Evolutionary conservation across 2,113 vertebrate genomes (phyloP).

Genomic region (Oxygymnocypris stewartii): DNA sequence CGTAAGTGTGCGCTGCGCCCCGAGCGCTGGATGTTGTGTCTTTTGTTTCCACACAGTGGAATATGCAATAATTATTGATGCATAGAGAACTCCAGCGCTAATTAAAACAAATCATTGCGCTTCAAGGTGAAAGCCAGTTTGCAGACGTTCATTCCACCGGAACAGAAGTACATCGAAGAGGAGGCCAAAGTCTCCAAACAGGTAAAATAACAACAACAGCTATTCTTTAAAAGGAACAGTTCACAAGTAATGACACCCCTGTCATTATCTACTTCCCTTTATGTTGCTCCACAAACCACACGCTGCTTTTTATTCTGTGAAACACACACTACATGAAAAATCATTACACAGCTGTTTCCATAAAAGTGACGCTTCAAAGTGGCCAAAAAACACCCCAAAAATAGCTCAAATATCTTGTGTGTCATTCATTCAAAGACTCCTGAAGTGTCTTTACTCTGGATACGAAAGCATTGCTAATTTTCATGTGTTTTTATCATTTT

Average conservation of each 20-base stretch:
- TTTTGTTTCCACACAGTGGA: slow-evolving; percentile 6
- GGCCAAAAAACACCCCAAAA: background rate
- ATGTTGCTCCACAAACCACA: background rate
- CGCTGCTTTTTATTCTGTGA: background rate
- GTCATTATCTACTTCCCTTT: background rate
- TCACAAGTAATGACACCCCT: background rate
- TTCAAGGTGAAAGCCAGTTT: slow-evolving; percentile 91
- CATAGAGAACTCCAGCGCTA: slow-evolving; percentile 23
- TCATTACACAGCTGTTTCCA: background rate
- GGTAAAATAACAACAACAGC: slow-evolving; percentile 69
- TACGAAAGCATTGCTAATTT: background rate
- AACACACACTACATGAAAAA: background rate
- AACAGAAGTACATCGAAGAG: slow-evolving; percentile 95
- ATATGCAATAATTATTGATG: slow-evolving; percentile 41
- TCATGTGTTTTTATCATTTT: background rate
- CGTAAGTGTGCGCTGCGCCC: slow-evolving; percentile 83
- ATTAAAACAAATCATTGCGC: slow-evolving; percentile 33
- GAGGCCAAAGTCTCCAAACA: slow-evolving; percentile 95
- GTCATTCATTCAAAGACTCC: no score
- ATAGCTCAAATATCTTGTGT: no score
- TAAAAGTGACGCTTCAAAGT: background rate
- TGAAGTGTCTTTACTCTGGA: background rate
- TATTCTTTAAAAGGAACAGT: background rate
- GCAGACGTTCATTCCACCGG: slow-evolving; percentile 85
- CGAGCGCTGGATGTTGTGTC: background rate